phyloP scores from a whole-genome alignment of 2,888 invertebrate genomes.

The Tholera decimalis region DNA sequence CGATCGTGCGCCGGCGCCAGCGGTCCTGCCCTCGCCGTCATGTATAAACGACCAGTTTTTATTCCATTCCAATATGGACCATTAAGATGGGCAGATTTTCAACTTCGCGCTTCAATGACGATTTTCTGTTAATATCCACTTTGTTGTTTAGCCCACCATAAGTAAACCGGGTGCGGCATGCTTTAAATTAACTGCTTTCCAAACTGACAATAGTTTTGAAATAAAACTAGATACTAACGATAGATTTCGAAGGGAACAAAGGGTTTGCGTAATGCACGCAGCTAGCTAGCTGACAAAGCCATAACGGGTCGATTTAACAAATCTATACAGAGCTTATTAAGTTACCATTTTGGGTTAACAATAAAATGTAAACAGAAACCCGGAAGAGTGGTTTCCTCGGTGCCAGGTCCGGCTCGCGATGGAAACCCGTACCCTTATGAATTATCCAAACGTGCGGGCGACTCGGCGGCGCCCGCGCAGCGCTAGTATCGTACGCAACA shows the following conservation, averaged over 20 bases:
- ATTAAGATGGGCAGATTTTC: slow-evolving; percentile 81
- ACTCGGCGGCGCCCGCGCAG: slow-evolving; percentile 80
- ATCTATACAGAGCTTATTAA: slow-evolving; percentile 68
- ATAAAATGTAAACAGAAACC: slow-evolving; percentile 69
- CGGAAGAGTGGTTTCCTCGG: slow-evolving; percentile 77
- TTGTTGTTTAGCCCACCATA: slow-evolving; percentile 45
- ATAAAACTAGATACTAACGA: slow-evolving; percentile 55
- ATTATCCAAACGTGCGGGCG: slow-evolving; percentile 87
- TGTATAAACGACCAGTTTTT: slow-evolving; percentile 84
- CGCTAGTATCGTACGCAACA: slow-evolving; percentile 72
- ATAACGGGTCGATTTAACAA: slow-evolving; percentile 56
- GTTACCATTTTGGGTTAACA: slow-evolving; percentile 77
- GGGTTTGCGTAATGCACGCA: slow-evolving; percentile 62
- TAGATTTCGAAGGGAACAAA: slow-evolving; percentile 63
- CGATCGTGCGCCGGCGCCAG: slow-evolving; percentile 81
- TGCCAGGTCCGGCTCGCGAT: slow-evolving; percentile 68
- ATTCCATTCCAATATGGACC: slow-evolving; percentile 81
- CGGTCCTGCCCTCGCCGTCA: slow-evolving; percentile 78
- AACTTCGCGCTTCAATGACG: slow-evolving; percentile 72
- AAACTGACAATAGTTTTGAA: slow-evolving; percentile 60
- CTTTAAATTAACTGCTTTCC: slow-evolving; percentile 52
- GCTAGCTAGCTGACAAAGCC: slow-evolving; percentile 42
- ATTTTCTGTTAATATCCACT: slow-evolving; percentile 64
- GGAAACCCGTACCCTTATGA: slow-evolving; percentile 84
- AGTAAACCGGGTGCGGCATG: slow-evolving; percentile 41